Evolutionary conservation across 2,888 invertebrate species (phyloP).

Genomic region (Mystacides longicornis): DNA sequence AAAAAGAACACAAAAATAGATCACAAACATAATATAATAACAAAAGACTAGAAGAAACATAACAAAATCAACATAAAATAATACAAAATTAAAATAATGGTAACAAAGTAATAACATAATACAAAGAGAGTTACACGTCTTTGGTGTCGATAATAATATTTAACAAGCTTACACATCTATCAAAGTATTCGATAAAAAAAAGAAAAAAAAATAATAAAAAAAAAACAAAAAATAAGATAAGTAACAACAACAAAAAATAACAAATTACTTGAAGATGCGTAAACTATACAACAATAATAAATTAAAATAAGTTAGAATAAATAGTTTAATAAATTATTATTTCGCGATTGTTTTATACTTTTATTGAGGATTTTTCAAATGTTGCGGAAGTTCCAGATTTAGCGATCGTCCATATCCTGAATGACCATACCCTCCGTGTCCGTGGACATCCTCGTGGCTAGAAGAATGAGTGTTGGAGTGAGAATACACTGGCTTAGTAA

Average conservation of each 20-base stretch:
- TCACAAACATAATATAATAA: conserved; percentile 4
- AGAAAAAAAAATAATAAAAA: background rate
- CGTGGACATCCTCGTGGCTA: conserved; percentile 51
- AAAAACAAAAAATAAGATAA: conserved; percentile 2
- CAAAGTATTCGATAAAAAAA: background rate
- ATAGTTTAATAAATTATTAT: background rate
- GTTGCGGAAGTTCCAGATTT: conserved; percentile 29
- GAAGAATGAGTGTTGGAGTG: conserved; percentile 55
- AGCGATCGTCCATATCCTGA: conserved; percentile 35
- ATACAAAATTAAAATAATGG: conserved; percentile 10
- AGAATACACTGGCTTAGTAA: conserved; percentile 72
- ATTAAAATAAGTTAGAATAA: background rate
- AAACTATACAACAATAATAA: background rate
- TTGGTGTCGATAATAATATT: too few species aligned
- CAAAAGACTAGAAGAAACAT: conserved; percentile 9
- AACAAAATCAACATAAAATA: conserved; percentile 9
- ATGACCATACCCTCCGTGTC: conserved; percentile 46
- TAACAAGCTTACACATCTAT: background rate
- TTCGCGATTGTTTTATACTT: background rate
- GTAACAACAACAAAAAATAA: conserved; percentile 3
- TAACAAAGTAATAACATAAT: background rate
- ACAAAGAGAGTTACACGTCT: background rate
- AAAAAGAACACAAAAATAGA: conserved; percentile 11
- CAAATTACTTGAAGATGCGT: background rate
- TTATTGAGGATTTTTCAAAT: conserved; percentile 12